Conservation (phyloP, 2,888 invertebrate genomes). For the Gastracanthus pulcherrimus region DNA sequence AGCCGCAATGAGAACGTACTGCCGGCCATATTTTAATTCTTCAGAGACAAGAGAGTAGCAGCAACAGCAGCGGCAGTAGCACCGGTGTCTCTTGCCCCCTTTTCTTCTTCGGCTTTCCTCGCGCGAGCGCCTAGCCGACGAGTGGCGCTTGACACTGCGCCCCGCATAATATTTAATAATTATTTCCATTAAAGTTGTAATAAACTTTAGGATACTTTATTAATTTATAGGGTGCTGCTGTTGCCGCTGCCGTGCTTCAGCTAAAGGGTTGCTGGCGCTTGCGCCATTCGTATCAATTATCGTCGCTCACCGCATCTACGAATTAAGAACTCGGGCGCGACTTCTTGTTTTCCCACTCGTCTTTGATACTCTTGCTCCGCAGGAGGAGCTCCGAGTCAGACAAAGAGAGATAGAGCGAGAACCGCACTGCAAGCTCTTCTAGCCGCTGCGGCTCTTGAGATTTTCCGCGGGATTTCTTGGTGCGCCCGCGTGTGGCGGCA, state of each 20-base stretch:
- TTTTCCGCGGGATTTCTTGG: too few relatives aligned
- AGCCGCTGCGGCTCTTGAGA: too few relatives aligned
- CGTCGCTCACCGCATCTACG: conserved; percentile 65
- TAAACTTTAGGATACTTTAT: conserved; percentile 77
- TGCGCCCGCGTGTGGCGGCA: too few relatives aligned
- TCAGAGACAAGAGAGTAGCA: conserved; percentile 71
- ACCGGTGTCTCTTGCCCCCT: conserved; percentile 62
- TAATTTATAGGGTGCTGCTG: conserved; percentile 73
- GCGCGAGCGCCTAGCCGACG: conserved; percentile 60
- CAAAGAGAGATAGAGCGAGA: not conserved
- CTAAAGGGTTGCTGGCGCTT: conserved; percentile 70
- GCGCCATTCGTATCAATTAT: conserved; percentile 75
- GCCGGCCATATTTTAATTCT: conserved; percentile 77
- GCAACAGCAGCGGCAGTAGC: conserved; percentile 61
- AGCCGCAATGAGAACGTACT: conserved; percentile 76
- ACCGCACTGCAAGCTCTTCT: too few relatives aligned
- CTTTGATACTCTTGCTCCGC: conserved; percentile 16
- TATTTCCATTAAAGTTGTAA: conserved; percentile 77
- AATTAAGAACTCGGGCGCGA: conserved; percentile 53
- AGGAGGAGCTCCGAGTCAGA: too few relatives aligned
- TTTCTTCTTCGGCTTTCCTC: conserved; percentile 65
- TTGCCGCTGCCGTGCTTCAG: conserved; percentile 56
- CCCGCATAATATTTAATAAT: conserved; percentile 77
- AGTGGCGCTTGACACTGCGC: conserved; percentile 70
- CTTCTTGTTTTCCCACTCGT: conserved; percentile 52